These are phyloP conservation scores for Argentina silus DNA, from an alignment of 2,797 vertebrate species.

Conservation along the genomic window DNA sequence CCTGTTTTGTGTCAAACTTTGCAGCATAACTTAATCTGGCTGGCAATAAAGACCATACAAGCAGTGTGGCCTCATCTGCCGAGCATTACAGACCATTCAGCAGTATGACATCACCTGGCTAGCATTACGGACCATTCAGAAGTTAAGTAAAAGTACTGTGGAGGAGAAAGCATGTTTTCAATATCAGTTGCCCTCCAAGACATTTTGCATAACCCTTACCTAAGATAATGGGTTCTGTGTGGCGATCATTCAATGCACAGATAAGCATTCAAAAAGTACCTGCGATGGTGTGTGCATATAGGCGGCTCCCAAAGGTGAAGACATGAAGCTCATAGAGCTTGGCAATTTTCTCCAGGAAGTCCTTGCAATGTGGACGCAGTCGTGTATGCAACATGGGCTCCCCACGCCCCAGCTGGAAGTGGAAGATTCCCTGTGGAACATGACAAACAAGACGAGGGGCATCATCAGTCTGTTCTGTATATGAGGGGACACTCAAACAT, in stretches of 20 bases:
- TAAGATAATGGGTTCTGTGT: neutral
- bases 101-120: too few relatives aligned
- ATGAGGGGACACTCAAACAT: neutral
- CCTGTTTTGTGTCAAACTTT: neutral
- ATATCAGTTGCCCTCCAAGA: neutral
- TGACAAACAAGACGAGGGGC: neutral
- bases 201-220: neutral
- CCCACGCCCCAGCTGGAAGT: conserved; percentile 95
- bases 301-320: conserved; percentile 96
- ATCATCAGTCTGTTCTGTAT: neutral
- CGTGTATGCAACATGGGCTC: conserved; percentile 97
- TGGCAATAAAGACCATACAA: too few relatives aligned
- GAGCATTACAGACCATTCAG: too few relatives aligned
- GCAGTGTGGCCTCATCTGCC: too few relatives aligned
- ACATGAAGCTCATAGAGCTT: conserved; percentile 95
- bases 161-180: too few relatives aligned
- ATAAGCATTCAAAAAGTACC: conserved; percentile 70
- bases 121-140: too few relatives aligned
- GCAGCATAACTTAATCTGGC: neutral
- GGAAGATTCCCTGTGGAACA: conserved; percentile 89
- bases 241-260: neutral
- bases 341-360: conserved; percentile 96
- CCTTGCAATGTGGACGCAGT: conserved; percentile 96
- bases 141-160: too few relatives aligned
- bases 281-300: conserved; percentile 97